Base-by-base conservation (phyloP, 2,797 vertebrate species). In the Lophius americanus region DNA sequence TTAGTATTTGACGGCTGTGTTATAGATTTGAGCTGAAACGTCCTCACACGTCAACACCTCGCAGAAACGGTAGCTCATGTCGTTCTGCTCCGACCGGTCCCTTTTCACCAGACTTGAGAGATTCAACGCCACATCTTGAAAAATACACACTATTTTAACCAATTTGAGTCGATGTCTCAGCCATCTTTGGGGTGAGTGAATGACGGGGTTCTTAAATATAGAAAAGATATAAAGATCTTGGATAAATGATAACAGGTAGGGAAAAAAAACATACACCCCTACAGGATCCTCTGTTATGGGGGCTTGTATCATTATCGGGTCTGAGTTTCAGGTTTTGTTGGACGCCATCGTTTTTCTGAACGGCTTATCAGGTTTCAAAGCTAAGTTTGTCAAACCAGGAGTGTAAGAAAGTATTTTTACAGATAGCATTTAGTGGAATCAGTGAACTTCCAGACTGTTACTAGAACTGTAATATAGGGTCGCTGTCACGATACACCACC, bases 121-220 rank as follows among this genome's bases (percentile, higher is more conserved):
- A 62, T 49, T 75, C 78, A 64, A 75, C 32, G 12, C 79, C 68
- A 68, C 49, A 14, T 38, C 50, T 65, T 72, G 57, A 65, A 46
- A 51, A 58, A 49, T 58, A 77, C 82, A 54, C 43, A 48, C 1
- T 76, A 79, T 88, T 64, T 90, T 65, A 60, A 81, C 64, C 65
- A 33, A 9, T 51, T 59, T 82, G 83, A 87, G 64, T 87, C 73
- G 68, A 63, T 56, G 7, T 63, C 63, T 35, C 35, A 9, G 43
- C 56, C 65, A 60, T 52, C 62, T 70, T 67, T 78, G 49, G 60
- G 63, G 14, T 70, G 76, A 68, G 68, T 4, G 33, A 59, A n/a
- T 7, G 23, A 56, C 4, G 1, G 60, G 50, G 42, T 9, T 68
- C 54, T 55, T 33, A 39, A 64, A 62, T 64, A 68, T 51, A 69